phyloP scores from a whole-genome alignment of 2,888 invertebrate species.

The Autographa gamma region DNA sequence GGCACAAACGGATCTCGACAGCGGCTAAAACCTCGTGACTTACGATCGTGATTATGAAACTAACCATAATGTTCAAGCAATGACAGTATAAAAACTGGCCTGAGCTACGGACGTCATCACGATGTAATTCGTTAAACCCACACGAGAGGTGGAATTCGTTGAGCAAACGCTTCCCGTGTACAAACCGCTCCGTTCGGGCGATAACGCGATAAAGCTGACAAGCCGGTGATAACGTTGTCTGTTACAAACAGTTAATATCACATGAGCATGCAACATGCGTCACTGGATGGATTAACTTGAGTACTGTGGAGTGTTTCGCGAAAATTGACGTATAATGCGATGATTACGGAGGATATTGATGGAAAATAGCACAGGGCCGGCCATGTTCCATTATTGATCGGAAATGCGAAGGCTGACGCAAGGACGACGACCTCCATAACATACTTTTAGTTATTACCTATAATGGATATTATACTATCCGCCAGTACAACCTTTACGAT shows the following conservation, averaged over 20 bases:
- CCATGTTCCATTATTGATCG: background rate
- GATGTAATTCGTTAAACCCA: slow-evolving; percentile 65
- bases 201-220: slow-evolving; percentile 64
- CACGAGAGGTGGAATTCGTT: slow-evolving; percentile 69
- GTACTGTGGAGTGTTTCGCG: slow-evolving; percentile 33
- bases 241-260: slow-evolving; percentile 64
- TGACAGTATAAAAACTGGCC: slow-evolving; percentile 24
- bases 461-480: slow-evolving; percentile 1
- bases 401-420: slow-evolving; percentile 6
- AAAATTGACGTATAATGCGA: slow-evolving; percentile 21
- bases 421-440: background rate
- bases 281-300: slow-evolving; percentile 55
- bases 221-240: slow-evolving; percentile 57
- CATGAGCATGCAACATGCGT: slow-evolving; percentile 66
- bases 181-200: slow-evolving; percentile 57
- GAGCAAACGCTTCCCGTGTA: slow-evolving; percentile 74
- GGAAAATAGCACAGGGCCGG: slow-evolving; percentile 10
- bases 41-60: slow-evolving; percentile 44
- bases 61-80: slow-evolving; percentile 27
- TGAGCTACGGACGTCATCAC: slow-evolving; percentile 59
- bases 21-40: slow-evolving; percentile 35
- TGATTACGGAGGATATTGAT: slow-evolving; percentile 16
- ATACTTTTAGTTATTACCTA: background rate
- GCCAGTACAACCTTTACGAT: background rate
- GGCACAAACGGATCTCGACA: slow-evolving; percentile 19